These are phyloP conservation scores for Cydia pomonella DNA, from an alignment of 1,140 invertebrate species.

Conservation along the genomic window DNA sequence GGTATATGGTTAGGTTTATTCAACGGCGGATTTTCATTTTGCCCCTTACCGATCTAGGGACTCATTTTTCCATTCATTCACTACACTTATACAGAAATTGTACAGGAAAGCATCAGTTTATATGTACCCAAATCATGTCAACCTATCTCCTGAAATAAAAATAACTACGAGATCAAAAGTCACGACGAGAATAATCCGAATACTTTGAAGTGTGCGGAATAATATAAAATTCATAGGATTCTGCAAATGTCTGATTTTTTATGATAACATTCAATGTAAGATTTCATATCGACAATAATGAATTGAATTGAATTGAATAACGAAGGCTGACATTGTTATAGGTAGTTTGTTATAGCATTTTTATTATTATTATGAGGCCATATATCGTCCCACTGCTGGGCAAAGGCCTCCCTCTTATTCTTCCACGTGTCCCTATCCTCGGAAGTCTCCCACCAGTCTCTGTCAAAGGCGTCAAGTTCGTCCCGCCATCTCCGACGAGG, in stretches of 20 bases:
- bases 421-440: no score
- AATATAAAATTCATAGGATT: constrained; percentile 25
- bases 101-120: neutral
- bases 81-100: neutral
- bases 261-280: neutral
- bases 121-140: constrained; percentile 8
- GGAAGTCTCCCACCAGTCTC: no score
- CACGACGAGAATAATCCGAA: neutral
- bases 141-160: constrained; percentile 15
- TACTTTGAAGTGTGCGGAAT: neutral
- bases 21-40: neutral
- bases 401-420: no score
- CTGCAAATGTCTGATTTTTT: neutral
- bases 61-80: neutral
- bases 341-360: no score
- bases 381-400: no score
- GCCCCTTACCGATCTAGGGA: no score
- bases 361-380: no score
- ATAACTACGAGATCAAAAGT: constrained; percentile 13
- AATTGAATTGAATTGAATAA: no score
- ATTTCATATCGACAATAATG: neutral
- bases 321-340: neutral
- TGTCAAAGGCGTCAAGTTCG: no score
- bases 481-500: no score
- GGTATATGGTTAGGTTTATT: neutral